phyloP scores from a whole-genome alignment of 2,797 vertebrate species.

The Chelon auratus region DNA sequence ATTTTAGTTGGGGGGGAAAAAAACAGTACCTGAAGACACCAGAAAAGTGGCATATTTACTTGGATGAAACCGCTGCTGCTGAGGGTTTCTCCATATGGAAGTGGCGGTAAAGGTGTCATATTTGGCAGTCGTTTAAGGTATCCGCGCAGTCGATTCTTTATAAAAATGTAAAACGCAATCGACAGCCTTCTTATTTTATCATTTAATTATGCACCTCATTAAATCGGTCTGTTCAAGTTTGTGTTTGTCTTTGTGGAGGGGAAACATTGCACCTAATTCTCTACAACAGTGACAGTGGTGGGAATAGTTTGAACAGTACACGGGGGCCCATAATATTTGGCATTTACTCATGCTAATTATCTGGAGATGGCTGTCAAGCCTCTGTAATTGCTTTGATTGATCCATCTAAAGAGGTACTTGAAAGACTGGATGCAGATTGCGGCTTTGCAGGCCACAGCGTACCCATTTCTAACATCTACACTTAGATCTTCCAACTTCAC shows the following conservation, averaged over 20 bases:
- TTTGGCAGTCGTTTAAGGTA: constrained; percentile 34
- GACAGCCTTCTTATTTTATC: constrained; percentile 28
- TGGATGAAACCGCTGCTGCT: constrained; percentile 28
- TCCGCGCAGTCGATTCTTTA: constrained; percentile 18
- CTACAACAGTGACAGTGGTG: constrained; percentile 43
- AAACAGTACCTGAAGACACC: constrained; percentile 21
- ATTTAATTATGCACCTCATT: constrained; percentile 46
- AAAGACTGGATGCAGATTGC: constrained; percentile 49
- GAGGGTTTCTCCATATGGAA: constrained; percentile 15
- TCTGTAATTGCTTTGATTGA: constrained; percentile 75
- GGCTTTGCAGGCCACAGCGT: constrained; percentile 42
- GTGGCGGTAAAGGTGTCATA: constrained; percentile 27
- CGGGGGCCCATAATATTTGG: constrained; percentile 62
- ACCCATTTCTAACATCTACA: constrained; percentile 29
- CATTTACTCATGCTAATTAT: constrained; percentile 71
- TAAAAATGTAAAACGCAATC: constrained; percentile 29
- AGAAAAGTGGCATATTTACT: constrained; percentile 32
- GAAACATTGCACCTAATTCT: constrained; percentile 35
- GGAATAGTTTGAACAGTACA: constrained; percentile 45
- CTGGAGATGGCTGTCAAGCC: constrained; percentile 58
- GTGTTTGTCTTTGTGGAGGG: constrained; percentile 41
- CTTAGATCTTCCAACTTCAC: constrained; percentile 28
- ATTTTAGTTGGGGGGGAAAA: constrained; percentile 23
- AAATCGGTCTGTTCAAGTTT: constrained; percentile 36
- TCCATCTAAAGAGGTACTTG: constrained; percentile 66